Evolutionary conservation across 2,797 vertebrate species (phyloP).

Genomic region (Muraenolepis orangiensis): DNA sequence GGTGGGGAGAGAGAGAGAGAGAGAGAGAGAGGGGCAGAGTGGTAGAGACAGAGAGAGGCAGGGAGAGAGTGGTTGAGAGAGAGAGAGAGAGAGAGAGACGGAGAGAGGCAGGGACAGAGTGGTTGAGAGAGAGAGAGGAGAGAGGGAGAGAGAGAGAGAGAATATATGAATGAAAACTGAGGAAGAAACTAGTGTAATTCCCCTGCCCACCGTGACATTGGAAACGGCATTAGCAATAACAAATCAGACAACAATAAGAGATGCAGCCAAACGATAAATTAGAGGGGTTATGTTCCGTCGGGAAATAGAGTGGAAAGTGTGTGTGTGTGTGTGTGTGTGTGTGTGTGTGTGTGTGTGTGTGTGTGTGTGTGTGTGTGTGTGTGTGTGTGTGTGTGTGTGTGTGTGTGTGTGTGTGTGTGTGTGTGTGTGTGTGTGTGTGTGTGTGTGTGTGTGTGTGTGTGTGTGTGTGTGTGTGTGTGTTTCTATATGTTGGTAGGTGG

Average conservation of each 20-base stretch:
- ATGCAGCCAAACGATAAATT: constrained; percentile 45
- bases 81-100: constrained; percentile 13
- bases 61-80: constrained; percentile 13
- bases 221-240: constrained; percentile 61
- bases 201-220: constrained; percentile 58
- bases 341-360: constrained; percentile 6
- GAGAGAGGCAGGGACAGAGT: constrained; percentile 7
- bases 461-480: constrained; percentile 14
- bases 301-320: constrained; percentile 22
- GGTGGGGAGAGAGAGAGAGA: constrained; percentile 10
- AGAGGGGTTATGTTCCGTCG: constrained; percentile 40
- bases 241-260: constrained; percentile 63
- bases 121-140: constrained; percentile 12
- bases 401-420: not conserved
- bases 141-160: constrained; percentile 18
- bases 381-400: constrained; percentile 10
- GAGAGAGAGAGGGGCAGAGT: constrained; percentile 8
- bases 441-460: not conserved
- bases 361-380: constrained; percentile 6
- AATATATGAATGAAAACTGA: no score
- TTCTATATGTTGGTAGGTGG: constrained; percentile 1
- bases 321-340: constrained; percentile 5
- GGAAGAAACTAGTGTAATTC: constrained; percentile 50
- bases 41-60: constrained; percentile 11
- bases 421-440: not conserved